Conservation (phyloP, 2,888 invertebrate species). For the Phalangium opilio region DNA sequence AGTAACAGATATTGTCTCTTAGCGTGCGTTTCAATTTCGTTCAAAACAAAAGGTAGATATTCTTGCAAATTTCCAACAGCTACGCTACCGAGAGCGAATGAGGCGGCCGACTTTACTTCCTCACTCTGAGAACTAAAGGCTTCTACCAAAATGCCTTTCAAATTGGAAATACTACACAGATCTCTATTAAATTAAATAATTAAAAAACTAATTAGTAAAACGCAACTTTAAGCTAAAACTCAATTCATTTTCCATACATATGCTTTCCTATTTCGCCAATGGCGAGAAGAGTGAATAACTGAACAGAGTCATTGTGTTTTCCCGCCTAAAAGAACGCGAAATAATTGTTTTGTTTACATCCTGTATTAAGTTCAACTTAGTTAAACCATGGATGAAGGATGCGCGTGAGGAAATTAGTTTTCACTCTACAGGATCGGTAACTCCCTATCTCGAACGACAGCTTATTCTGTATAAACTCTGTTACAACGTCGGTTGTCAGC, state of each 20-base stretch:
- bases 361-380: no score
- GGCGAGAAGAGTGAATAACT: slow-evolving; percentile 81
- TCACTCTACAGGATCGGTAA: no score
- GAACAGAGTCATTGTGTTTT: slow-evolving; percentile 55
- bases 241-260: slow-evolving; percentile 66
- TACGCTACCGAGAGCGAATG: slow-evolving; percentile 88
- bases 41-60: slow-evolving; percentile 83
- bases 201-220: no score
- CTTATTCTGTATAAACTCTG: no score
- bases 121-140: slow-evolving; percentile 84
- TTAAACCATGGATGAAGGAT: no score
- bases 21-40: slow-evolving; percentile 84
- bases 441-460: no score
- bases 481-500: no score
- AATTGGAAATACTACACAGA: slow-evolving; percentile 53
- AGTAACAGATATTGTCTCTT: slow-evolving; percentile 87
- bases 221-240: not conserved
- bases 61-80: slow-evolving; percentile 86
- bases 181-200: slow-evolving; percentile 40
- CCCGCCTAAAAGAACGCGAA: not conserved
- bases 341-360: no score
- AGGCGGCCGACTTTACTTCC: slow-evolving; percentile 94
- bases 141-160: slow-evolving; percentile 44
- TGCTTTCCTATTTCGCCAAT: slow-evolving; percentile 94
- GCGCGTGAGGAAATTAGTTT: slow-evolving; percentile 26